Conservation (phyloP, 2,113 vertebrate species). For the Etia nguti region DNA sequence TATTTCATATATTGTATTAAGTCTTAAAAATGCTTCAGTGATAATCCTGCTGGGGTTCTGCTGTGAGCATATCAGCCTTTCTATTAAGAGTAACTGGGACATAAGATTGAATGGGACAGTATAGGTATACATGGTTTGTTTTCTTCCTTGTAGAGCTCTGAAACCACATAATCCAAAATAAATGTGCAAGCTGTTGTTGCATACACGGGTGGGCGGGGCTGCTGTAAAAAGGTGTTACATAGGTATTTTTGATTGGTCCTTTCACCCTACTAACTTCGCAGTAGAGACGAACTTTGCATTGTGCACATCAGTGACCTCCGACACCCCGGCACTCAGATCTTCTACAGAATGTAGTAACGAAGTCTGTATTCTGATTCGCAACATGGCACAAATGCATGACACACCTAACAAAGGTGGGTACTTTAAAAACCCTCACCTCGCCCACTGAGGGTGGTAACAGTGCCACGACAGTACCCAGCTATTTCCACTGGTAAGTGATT, state of each 20-base stretch:
- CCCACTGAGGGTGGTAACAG: not conserved
- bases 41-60: not conserved
- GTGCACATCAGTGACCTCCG: not conserved
- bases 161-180: not conserved
- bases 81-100: not conserved
- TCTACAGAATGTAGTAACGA: accelerated
- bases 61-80: not conserved
- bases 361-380: not conserved
- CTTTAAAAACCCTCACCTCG: not conserved
- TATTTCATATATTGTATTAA: not conserved
- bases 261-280: not conserved
- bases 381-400: not conserved
- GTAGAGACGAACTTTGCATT: not conserved
- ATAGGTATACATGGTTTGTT: not conserved
- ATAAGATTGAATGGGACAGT: not conserved
- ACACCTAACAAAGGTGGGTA: not conserved
- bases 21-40: not conserved
- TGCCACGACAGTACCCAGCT: not conserved
- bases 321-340: not conserved
- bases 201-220: not conserved
- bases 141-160: not conserved
- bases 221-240: not conserved
- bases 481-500: not conserved
- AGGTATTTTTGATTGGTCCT: not conserved
- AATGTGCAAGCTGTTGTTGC: not conserved